Evolutionary conservation across 1,140 invertebrate genomes (phyloP).

Genomic region (Pachyrhynchus sulphureomaculatus): DNA sequence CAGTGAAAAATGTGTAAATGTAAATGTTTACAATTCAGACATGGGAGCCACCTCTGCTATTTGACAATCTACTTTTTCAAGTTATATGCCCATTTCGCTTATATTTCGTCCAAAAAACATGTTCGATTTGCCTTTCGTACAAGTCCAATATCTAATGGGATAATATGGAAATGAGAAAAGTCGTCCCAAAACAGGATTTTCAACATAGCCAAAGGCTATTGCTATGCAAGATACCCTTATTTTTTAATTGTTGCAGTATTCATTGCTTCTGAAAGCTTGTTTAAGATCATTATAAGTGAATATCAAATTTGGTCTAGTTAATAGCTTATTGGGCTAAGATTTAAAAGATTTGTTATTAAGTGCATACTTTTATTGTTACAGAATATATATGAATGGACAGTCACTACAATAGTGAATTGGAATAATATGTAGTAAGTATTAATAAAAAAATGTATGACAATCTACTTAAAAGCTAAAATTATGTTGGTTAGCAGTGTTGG

Average conservation of each 20-base stretch:
- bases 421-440: conserved; percentile 52
- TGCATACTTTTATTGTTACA: conserved; percentile 31
- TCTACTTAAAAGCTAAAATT: background rate
- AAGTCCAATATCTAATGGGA: background rate
- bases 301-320: background rate
- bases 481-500: too few relatives aligned
- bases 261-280: conserved; percentile 1
- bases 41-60: conserved; percentile 53
- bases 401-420: conserved; percentile 21
- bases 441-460: too few relatives aligned
- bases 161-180: conserved; percentile 1
- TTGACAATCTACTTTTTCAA: conserved; percentile 47
- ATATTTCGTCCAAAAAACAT: conserved; percentile 27
- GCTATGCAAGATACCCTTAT: background rate
- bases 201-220: background rate
- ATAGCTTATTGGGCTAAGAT: background rate
- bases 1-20: conserved; percentile 43
- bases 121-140: conserved; percentile 1
- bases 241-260: conserved; percentile 18
- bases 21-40: conserved; percentile 53
- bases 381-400: conserved; percentile 33
- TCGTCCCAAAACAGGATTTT: background rate
- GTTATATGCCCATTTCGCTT: conserved; percentile 39
- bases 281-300: too few relatives aligned
- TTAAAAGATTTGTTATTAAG: background rate